Conservation (phyloP, 1,140 invertebrate genomes). For the Ceratosolen solmsi region DNA sequence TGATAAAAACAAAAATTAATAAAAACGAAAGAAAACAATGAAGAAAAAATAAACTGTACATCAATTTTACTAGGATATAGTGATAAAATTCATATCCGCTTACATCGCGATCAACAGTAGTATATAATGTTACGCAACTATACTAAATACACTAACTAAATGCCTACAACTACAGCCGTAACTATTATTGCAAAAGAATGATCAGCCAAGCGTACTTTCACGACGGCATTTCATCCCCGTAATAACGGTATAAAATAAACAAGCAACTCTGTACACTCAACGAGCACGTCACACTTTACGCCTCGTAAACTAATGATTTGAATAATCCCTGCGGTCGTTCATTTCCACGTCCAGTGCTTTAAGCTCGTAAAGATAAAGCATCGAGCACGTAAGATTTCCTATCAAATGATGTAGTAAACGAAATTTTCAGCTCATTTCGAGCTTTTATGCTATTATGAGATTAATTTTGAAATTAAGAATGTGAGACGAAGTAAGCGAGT, state of each 20-base stretch:
- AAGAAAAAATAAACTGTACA: too few species aligned
- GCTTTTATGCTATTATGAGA: too few species aligned
- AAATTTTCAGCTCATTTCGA: too few species aligned
- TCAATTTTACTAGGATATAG: too few species aligned
- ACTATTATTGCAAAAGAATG: neutral
- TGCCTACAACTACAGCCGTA: neutral
- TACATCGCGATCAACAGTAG: too few species aligned
- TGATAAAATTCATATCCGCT: too few species aligned
- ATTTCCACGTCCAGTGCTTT: neutral
- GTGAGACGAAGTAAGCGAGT: too few species aligned
- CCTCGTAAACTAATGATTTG: conserved; percentile 26
- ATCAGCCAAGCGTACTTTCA: neutral
- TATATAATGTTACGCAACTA: too few species aligned
- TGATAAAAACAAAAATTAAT: neutral
- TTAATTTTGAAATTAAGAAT: too few species aligned
- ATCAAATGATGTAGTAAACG: neutral
- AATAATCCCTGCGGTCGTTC: neutral
- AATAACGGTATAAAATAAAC: conserved; percentile 33
- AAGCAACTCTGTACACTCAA: neutral
- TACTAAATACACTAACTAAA: too few species aligned
- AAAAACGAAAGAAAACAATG: too few species aligned
- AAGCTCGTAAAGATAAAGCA: neutral
- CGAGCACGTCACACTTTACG: conserved; percentile 5
- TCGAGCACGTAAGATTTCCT: neutral
- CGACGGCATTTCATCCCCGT: conserved; percentile 28